Evolutionary conservation across 2,888 invertebrate genomes (phyloP), one percentile per base, ranked within the genome.

Genomic region (Tetranychus piercei): DNA sequence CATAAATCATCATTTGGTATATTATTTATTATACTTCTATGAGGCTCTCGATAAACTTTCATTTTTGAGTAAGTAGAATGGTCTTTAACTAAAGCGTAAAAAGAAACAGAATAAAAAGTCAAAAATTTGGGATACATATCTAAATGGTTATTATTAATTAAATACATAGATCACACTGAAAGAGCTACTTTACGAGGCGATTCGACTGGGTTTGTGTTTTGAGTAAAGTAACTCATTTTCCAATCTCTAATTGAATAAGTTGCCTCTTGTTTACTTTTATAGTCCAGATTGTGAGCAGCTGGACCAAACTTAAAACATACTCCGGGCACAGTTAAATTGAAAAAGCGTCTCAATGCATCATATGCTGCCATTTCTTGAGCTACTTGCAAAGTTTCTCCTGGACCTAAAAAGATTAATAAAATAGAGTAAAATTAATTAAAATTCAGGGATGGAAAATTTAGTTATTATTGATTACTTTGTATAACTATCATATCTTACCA

Each of bases 361-460:
- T 89, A 83, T 0, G 94, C 91, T 6, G 96, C 96, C 85, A 91
- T 89, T 81, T 92, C 88, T 80, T 90, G 88, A 0, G 95, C 97
- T 71, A 88, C 89, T 2, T 87, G 84, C 0, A 91, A 81, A 55
- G 88, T 88, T 84, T 96, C 94, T 11, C 96, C 97, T 81, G 89
- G 90, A 76, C 92, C 94, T 92, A 80, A n/a, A 75, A 74, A 22
- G 23, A 23, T 70, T 5, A 23, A 5, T 9, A 70, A 70, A 34
- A 34, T 23, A 3, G 23, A 23, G 23, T 23, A 23, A 23, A 23
- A 23, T 23, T 23, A 23, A 23, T 66, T 65, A 9, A 55, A n/a
- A 71, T 22, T 44, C 18, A 77, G 9, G 7, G 11, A 55, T 44
- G 70, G 43, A 69, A 55, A 34, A 22, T 7, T 74, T 23, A n/a